phyloP scores from a whole-genome alignment of 2,888 invertebrate genomes.

The Escarpia spicata region DNA sequence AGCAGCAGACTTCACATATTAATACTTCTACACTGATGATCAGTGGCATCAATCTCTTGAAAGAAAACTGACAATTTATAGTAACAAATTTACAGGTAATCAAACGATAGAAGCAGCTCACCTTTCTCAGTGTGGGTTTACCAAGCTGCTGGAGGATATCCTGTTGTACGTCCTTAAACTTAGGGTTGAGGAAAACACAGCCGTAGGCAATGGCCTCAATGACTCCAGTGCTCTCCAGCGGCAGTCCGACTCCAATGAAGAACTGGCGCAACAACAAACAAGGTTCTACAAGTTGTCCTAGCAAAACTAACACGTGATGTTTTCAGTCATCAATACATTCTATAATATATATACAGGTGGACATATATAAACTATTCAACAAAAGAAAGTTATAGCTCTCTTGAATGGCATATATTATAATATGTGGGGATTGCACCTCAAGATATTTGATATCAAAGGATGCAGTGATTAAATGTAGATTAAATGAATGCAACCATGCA shows the following conservation, averaged over 20 bases:
- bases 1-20: not conserved
- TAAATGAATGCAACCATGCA: no score
- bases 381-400: no score
- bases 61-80: no score
- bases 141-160: conserved; percentile 25
- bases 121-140: conserved; percentile 34
- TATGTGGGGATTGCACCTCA: no score
- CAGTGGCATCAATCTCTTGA: not conserved
- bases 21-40: not conserved
- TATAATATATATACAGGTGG: not conserved
- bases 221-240: conserved; percentile 40
- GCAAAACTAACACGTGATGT: not conserved
- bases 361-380: no score
- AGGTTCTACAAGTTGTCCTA: no score
- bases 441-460: no score
- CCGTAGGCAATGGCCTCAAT: conserved; percentile 39
- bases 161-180: conserved; percentile 4
- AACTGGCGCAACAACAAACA: conserved; percentile 29
- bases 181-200: conserved; percentile 42
- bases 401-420: no score
- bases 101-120: not conserved
- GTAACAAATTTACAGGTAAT: no score
- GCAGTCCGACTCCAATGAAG: conserved; percentile 41
- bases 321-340: not conserved
- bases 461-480: no score